Percentiles rank a stretch among this genome's conserved stretches.
Evolutionary conservation across 2,888 invertebrate species (phyloP).

Genomic region (Synanthedon vespiformis): DNA sequence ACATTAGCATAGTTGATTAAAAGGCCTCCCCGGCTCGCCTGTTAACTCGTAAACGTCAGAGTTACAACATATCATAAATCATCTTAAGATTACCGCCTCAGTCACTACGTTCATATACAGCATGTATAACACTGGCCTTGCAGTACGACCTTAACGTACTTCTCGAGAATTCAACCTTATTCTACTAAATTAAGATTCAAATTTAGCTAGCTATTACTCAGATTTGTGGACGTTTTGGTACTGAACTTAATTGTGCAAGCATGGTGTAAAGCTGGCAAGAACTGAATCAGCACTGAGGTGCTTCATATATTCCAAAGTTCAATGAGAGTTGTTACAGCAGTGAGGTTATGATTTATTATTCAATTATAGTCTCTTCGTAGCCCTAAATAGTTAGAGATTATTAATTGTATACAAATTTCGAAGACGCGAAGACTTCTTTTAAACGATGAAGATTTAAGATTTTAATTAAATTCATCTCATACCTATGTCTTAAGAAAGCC

Average conservation of each 20-base stretch:
- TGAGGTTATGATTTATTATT: constrained; percentile 56
- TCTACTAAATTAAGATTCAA: constrained; percentile 10
- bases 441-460: too few relatives aligned
- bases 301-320: constrained; percentile 45
- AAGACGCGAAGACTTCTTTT: too few relatives aligned
- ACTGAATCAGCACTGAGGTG: constrained; percentile 58
- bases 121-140: constrained; percentile 25
- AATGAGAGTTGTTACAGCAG: constrained; percentile 25
- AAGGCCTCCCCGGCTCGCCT: constrained; percentile 55
- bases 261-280: constrained; percentile 46
- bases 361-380: constrained; percentile 53
- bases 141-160: constrained; percentile 18
- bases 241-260: constrained; percentile 35
- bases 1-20: constrained; percentile 70
- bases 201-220: constrained; percentile 9
- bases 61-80: constrained; percentile 65
- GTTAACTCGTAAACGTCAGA: constrained; percentile 67
- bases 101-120: constrained; percentile 31
- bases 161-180: constrained; percentile 17
- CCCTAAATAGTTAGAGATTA: constrained; percentile 32
- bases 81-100: constrained; percentile 63
- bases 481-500: too few relatives aligned
- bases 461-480: too few relatives aligned
- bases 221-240: constrained; percentile 19
- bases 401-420: constrained; percentile 16